Percentiles rank a stretch among this genome's conserved stretches.
phyloP scores from a whole-genome alignment of 2,113 vertebrate genomes.

The Bombycilla garrulus region DNA sequence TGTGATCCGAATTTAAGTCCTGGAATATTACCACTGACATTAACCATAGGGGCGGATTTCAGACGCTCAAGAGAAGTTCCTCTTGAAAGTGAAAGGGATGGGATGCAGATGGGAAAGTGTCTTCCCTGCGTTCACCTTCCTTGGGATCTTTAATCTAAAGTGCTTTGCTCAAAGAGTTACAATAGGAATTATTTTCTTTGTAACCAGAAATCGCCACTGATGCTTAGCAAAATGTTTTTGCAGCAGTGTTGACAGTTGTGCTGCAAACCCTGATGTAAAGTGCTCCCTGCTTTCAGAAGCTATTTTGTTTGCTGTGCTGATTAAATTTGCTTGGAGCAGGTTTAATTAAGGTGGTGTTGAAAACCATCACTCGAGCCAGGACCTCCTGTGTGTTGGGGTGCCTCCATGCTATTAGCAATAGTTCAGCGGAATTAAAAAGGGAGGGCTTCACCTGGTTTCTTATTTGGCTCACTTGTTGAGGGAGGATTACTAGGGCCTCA shows the following conservation, averaged over 20 bases:
- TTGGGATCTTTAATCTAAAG: not conserved
- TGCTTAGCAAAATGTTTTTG: not conserved
- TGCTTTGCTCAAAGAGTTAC: not conserved
- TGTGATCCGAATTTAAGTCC: not conserved
- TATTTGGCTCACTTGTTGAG: conserved; percentile 40
- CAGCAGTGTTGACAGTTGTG: not conserved
- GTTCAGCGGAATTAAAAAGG: conserved; percentile 8
- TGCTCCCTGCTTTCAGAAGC: conserved; percentile 28
- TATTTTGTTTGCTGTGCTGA: not conserved
- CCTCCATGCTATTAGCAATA: not conserved
- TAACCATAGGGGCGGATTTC: not conserved
- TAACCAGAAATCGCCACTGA: not conserved
- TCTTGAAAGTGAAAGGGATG: not conserved
- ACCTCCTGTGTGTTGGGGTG: not conserved
- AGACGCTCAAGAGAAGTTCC: not conserved
- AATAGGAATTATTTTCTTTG: not conserved
- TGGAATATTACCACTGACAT: not conserved
- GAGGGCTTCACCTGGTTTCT: not conserved
- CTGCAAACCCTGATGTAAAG: not conserved
- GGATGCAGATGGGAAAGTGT: not conserved
- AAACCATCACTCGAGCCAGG: not conserved
- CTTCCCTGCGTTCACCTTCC: not conserved
- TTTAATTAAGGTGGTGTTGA: conserved; percentile 62
- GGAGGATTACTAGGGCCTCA: not conserved
- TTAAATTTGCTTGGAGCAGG: conserved; percentile 49